Evolutionary conservation across 2,797 vertebrate species (phyloP).

Genomic region (Hirundo rustica): DNA sequence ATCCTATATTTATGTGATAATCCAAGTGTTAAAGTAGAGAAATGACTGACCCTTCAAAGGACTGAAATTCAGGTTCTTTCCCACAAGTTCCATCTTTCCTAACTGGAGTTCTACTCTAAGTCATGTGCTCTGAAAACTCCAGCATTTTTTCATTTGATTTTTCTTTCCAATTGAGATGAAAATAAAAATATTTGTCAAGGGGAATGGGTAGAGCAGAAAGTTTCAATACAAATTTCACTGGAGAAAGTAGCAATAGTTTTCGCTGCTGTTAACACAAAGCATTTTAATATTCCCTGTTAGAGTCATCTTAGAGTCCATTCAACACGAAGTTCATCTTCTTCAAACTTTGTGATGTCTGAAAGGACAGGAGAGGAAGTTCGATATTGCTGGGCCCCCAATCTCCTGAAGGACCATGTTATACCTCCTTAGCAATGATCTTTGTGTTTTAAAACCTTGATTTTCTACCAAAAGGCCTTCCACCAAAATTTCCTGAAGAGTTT

Average conservation of each 20-base stretch:
- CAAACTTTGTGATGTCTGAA: background rate
- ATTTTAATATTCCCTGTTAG: background rate
- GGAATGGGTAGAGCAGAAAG: background rate
- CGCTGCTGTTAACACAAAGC: background rate
- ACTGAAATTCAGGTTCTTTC: background rate
- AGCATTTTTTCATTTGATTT: background rate
- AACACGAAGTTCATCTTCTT: background rate
- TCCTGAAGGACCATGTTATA: background rate
- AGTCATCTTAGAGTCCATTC: background rate
- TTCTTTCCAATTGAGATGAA: background rate
- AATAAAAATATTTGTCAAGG: background rate
- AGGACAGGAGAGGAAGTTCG: background rate
- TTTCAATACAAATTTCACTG: background rate
- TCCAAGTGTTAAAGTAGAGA: background rate
- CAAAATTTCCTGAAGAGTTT: background rate
- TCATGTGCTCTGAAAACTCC: background rate
- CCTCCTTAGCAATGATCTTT: background rate
- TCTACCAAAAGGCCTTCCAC: background rate
- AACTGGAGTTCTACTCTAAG: background rate
- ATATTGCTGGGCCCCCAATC: accelerated
- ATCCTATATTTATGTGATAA: background rate
- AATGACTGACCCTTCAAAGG: background rate
- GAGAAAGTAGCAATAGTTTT: background rate
- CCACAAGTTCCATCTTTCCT: background rate
- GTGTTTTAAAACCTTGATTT: background rate